A percentile compares a stretch with the other conserved stretches of the same genome.
Evolutionary conservation across 2,888 invertebrate genomes (phyloP).

Genomic region (Scaptomyza caliginosa): DNA sequence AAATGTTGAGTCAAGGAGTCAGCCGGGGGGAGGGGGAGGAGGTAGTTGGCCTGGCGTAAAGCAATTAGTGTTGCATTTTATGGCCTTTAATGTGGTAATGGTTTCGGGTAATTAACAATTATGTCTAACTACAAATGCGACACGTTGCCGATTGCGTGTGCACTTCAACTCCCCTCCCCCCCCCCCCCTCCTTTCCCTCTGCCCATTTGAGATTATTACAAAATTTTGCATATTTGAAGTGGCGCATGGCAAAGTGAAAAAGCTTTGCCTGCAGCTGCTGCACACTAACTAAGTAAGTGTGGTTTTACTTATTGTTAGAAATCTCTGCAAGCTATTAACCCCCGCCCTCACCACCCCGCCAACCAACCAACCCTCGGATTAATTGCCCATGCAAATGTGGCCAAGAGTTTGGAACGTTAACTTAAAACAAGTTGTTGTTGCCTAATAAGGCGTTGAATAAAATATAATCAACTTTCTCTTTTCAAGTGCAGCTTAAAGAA

Average conservation of each 20-base stretch:
- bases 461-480: too few species aligned
- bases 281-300: constrained; percentile 75
- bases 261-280: constrained; percentile 57
- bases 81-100: constrained; percentile 80
- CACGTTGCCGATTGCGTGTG: constrained; percentile 78
- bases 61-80: constrained; percentile 81
- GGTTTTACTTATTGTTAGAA: constrained; percentile 68
- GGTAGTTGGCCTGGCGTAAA: constrained; percentile 58
- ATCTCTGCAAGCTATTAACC: constrained; percentile 67
- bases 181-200: constrained; percentile 4
- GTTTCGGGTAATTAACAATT: constrained; percentile 80
- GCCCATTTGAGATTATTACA: constrained; percentile 64
- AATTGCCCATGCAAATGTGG: constrained; percentile 74
- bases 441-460: background rate
- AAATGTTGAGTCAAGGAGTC: constrained; percentile 48
- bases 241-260: constrained; percentile 30
- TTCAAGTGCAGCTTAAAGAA: background rate
- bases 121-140: constrained; percentile 81
- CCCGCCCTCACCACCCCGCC: too few species aligned
- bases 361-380: constrained; percentile 49
- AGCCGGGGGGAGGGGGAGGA: background rate
- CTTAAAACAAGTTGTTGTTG: background rate
- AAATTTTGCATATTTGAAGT: constrained; percentile 75
- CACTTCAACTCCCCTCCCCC: constrained; percentile 1
- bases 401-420: background rate